Evolutionary conservation across 2,113 vertebrate genomes (phyloP), one percentile per base, ranked within the genome.

Genomic region (Tetraodon nigroviridis): DNA sequence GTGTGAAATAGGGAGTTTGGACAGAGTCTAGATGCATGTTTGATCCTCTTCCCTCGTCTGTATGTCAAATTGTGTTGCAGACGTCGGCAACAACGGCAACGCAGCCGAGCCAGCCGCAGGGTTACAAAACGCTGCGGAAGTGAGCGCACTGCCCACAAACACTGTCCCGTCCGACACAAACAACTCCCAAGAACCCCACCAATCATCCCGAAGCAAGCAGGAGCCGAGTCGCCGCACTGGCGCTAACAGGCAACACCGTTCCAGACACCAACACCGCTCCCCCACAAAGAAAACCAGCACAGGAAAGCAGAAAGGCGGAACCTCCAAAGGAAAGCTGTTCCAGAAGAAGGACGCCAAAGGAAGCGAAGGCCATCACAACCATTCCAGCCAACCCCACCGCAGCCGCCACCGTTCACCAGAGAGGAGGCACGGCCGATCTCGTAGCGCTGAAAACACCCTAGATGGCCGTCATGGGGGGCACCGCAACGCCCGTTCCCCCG

Each of bases 41-140:
- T 70, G 57, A 84, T 89, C 84, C 84, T 82, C 86, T 83, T 86
- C 65, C 78, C 61, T 72, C 73, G 73, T 85, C 75, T 93, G 75
- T 84, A 83, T 93, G 75, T 92, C 66, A 48, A 64, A 64, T 71
- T 93, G 64, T 94, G 86, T 92, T 91, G 76, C 94, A 99, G 97
- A 93, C 93, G 84, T 87, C 93, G 87, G 86, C 90, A 91, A 92
- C 92, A 82, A 91, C 91, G 82, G 81, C 93, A 89, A 86, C 88
- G 68, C 92, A 91, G 59, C 89, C 75, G 52, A 71, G 66, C 24
- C 86, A 86, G 60, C 78, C 91, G 41, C 92, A 92, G 86, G 94
- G 90, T 86, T 95, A 92, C 95, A 95, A 95, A 94, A 92, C 90
- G 80, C 95, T 93, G 87, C 93, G 94, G 93, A 96, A 99, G 89